Conservation (phyloP, 2,113 vertebrate species). For the Epinephelus fuscoguttatus region DNA sequence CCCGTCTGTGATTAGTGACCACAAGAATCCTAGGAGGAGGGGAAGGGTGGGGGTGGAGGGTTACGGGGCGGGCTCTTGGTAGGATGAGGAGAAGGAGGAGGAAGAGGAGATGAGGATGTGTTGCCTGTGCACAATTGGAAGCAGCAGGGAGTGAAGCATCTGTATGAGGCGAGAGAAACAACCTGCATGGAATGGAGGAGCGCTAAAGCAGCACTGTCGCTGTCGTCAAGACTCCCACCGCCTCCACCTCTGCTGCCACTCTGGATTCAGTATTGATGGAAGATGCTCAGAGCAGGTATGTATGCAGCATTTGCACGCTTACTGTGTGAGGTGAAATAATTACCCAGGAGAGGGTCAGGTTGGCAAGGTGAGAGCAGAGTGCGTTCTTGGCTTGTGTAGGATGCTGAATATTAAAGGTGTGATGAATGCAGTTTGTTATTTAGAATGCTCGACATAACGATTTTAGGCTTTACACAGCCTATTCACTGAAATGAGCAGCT, state of each 20-base stretch:
- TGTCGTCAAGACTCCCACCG: slow-evolving; percentile 40
- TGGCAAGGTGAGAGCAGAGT: slow-evolving; percentile 37
- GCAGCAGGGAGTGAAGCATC: slow-evolving; percentile 64
- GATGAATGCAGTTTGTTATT: slow-evolving; percentile 12
- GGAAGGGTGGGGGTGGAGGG: slow-evolving; percentile 35
- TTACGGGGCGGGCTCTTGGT: slow-evolving; percentile 53
- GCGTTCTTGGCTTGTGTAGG: slow-evolving; percentile 18
- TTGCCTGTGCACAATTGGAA: slow-evolving; percentile 67
- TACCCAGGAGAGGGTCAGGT: slow-evolving; percentile 8
- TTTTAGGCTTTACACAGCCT: background rate
- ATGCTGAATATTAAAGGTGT: slow-evolving; percentile 26
- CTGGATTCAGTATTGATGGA: slow-evolving; percentile 51
- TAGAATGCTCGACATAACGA: background rate
- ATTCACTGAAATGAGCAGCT: background rate
- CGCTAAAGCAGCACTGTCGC: slow-evolving; percentile 44
- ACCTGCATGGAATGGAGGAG: slow-evolving; percentile 74
- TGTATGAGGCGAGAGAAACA: slow-evolving; percentile 58
- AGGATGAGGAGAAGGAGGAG: slow-evolving; percentile 44
- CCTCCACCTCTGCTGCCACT: slow-evolving; percentile 16
- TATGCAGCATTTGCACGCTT: slow-evolving; percentile 7
- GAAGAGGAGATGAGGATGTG: slow-evolving; percentile 41
- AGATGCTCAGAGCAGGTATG: slow-evolving; percentile 54
- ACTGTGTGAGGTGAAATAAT: slow-evolving; percentile 7
- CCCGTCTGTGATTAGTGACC: slow-evolving; percentile 49
- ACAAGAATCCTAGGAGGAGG: slow-evolving; percentile 35